These are phyloP conservation scores for Hylia prasina DNA, from an alignment of 2,113 vertebrate species.

Conservation along the genomic window DNA sequence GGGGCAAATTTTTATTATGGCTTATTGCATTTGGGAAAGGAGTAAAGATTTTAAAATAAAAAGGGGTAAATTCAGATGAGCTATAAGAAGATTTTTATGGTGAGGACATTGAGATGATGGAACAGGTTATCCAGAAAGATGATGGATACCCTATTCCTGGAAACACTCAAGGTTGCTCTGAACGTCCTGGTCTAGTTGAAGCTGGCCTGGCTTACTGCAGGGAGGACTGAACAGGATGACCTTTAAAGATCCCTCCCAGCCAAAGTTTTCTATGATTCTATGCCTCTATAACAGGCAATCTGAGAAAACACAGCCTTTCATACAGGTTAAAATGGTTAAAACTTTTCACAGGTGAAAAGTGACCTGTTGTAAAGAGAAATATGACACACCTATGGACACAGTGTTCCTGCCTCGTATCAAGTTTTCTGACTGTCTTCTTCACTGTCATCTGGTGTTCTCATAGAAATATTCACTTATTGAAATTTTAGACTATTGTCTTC, in stretches of 20 bases:
- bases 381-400: accelerated
- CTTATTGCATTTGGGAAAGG: background rate
- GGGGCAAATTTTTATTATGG: background rate
- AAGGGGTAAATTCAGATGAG: background rate
- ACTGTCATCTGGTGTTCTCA: background rate
- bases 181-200: background rate
- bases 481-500: background rate
- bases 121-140: background rate
- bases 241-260: background rate
- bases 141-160: accelerated
- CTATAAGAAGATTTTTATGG: background rate
- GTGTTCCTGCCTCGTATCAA: background rate
- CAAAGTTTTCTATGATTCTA: background rate
- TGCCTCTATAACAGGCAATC: background rate
- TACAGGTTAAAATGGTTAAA: background rate
- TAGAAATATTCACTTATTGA: background rate
- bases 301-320: background rate
- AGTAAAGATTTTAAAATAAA: background rate
- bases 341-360: background rate
- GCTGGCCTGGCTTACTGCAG: background rate
- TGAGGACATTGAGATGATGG: background rate
- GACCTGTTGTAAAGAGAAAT: background rate
- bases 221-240: accelerated
- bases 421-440: background rate
- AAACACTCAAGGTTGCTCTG: background rate